A percentile compares a stretch with the other conserved stretches of the same genome.
phyloP scores from a whole-genome alignment of 2,113 vertebrate genomes.

The Lepus timidus region DNA sequence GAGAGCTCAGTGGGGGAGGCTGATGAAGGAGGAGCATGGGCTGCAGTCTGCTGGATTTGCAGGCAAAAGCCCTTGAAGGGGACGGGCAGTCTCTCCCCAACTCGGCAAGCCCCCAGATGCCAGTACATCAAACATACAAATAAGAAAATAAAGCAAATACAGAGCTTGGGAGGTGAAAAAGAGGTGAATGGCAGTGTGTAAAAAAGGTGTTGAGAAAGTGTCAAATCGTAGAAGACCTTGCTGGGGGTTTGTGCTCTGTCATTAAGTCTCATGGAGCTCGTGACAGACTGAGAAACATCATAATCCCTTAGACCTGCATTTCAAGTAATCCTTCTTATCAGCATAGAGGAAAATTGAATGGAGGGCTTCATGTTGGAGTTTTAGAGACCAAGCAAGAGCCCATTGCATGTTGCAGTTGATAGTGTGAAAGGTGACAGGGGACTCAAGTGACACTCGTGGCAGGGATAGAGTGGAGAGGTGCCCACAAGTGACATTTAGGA shows the following conservation, averaged over 20 bases:
- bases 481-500: not conserved
- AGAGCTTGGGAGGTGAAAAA: not conserved
- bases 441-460: not conserved
- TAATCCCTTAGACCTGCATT: not conserved
- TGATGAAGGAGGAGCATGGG: accelerated
- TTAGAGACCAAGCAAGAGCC: not conserved
- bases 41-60: not conserved
- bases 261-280: not conserved
- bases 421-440: not conserved
- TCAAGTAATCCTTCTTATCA: not conserved
- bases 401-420: too few relatives aligned
- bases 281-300: not conserved
- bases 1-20: not conserved
- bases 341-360: not conserved
- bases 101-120: not conserved
- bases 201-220: not conserved
- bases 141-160: not conserved
- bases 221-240: not conserved
- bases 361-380: not conserved
- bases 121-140: not conserved
- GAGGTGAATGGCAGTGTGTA: not conserved
- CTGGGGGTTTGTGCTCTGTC: not conserved
- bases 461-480: too few relatives aligned
- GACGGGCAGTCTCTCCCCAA: not conserved
- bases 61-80: too few relatives aligned